Percentiles rank a stretch among this genome's conserved stretches.
Conservation (phyloP, 1,140 invertebrate species). For the Riptortus pedestris region DNA sequence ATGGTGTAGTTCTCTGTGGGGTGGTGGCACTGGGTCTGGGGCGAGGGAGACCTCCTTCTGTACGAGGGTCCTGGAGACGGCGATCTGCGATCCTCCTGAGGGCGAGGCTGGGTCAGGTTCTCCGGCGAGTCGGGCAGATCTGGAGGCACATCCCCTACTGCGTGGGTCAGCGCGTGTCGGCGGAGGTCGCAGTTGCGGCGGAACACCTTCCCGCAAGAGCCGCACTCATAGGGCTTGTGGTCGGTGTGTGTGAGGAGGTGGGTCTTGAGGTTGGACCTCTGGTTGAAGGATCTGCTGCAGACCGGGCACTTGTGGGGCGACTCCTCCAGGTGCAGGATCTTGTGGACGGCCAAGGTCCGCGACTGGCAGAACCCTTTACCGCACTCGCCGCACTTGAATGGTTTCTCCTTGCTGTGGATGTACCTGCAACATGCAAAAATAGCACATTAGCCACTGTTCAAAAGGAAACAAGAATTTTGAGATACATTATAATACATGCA, state of each 20-base stretch:
- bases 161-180: slow-evolving; percentile 72
- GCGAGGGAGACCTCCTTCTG: slow-evolving; percentile 28
- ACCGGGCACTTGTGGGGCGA: slow-evolving; percentile 86
- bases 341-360: slow-evolving; percentile 84
- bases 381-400: slow-evolving; percentile 90
- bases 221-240: slow-evolving; percentile 88
- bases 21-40: slow-evolving; percentile 25
- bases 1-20: slow-evolving; percentile 29
- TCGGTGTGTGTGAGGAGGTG: slow-evolving; percentile 91
- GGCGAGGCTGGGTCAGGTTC: slow-evolving; percentile 19
- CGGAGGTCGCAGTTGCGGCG: slow-evolving; percentile 73
- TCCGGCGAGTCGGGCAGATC: slow-evolving; percentile 35
- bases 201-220: slow-evolving; percentile 79
- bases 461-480: neutral
- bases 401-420: slow-evolving; percentile 94
- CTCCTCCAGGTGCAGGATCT: slow-evolving; percentile 83
- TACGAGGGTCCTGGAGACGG: slow-evolving; percentile 19
- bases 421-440: slow-evolving; percentile 57
- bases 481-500: too few species aligned
- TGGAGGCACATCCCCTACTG: slow-evolving; percentile 66
- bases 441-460: neutral
- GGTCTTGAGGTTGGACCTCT: slow-evolving; percentile 84
- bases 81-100: slow-evolving; percentile 24
- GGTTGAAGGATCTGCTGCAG: slow-evolving; percentile 78
- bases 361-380: slow-evolving; percentile 95